Base-by-base conservation (phyloP, 35 echinoderm and acorn worm species). In the Acanthaster planci region DNA sequence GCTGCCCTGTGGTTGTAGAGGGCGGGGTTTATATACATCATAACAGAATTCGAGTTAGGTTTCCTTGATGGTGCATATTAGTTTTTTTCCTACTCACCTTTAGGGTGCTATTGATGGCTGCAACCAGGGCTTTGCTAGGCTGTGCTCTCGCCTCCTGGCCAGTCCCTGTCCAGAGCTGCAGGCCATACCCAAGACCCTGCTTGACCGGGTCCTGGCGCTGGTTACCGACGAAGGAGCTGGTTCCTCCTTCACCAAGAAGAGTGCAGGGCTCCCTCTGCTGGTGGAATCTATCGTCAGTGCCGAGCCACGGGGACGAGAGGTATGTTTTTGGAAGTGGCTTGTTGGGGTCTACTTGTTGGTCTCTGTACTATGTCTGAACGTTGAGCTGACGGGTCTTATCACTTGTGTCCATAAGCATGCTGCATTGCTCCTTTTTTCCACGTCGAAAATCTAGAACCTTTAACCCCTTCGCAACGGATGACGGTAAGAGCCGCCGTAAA, bases 271-370 rank as follows among this genome's bases (percentile, higher is more conserved):
- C 5, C 91, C 96, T 17, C 82, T 90, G 39, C 7, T 99, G 58
- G 77, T 99, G 52, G 96, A 99, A 76, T 90, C 96, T 30, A 83
- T 99, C 19, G 68, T 93, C 34, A 80, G 80, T 17, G 86, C 92
- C 79, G 96, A 99, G 79, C 96, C 92, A 32, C 90, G 58, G 55
- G 77, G 86, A 18, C 90, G 92, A 55, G 92, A 99, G 96, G 96
- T 99, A 37, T 77, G 79, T 58, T 21, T 7, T 7, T 67, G 60
- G 18, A 22, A 6, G n/a, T 18, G 17, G 4, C 18, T 4, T 67
- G 60, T 27, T 7, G 18, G 32, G 12, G 12, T 12, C 54, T 57
- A 57, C 54, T n/a, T 57, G 12, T 57, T 12, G 12, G 12, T 14
- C 54, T 14, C 54, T 57, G 54, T 57, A 14, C n/a, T n/a, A 14